Conservation (phyloP, 2,797 vertebrate genomes). For the Melanotaenia maccullochi region DNA sequence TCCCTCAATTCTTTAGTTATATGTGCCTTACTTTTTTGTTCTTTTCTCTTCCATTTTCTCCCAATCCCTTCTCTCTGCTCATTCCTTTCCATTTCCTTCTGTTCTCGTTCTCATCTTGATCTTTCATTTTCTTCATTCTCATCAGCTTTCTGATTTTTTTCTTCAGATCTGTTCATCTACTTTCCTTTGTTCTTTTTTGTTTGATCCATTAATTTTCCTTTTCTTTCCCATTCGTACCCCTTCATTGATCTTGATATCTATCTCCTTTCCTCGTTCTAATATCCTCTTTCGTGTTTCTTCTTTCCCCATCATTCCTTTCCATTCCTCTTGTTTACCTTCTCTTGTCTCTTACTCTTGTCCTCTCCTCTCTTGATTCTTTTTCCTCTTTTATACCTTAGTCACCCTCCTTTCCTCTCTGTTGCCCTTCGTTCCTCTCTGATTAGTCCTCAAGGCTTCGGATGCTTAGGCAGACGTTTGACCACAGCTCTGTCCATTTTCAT, state of each 20-base stretch:
- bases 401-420: background rate
- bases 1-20: slow-evolving; percentile 38
- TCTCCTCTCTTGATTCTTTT: background rate
- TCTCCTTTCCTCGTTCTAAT: background rate
- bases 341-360: background rate
- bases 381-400: background rate
- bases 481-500: slow-evolving; percentile 46
- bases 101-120: background rate
- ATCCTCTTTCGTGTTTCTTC: background rate
- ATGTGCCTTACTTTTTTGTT: slow-evolving; percentile 16
- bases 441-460: slow-evolving; percentile 31
- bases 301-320: background rate
- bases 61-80: background rate
- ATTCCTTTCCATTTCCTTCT: background rate
- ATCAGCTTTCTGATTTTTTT: background rate
- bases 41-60: background rate
- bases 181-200: background rate
- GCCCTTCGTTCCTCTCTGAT: slow-evolving; percentile 15
- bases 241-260: background rate
- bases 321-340: background rate
- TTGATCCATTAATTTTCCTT: background rate
- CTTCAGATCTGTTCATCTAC: background rate
- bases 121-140: background rate
- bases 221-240: background rate
- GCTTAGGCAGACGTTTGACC: slow-evolving; percentile 42